Percentiles rank a stretch among this genome's conserved stretches.
These are phyloP conservation scores for Cerceris ruficornis DNA, from an alignment of 2,888 invertebrate species.

Conservation along the genomic window DNA sequence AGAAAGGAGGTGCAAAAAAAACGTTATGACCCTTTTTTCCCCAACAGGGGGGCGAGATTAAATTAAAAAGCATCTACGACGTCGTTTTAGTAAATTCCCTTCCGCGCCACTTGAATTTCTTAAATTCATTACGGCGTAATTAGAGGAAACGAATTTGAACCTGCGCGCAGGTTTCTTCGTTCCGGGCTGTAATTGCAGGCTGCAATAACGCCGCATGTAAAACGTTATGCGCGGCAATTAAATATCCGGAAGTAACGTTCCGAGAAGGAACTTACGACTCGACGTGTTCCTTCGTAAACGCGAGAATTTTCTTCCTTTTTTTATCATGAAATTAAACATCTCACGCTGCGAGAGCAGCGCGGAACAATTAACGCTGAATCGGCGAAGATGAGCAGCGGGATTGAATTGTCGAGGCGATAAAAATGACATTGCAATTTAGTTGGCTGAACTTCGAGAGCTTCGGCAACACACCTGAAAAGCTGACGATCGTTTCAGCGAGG, in stretches of 20 bases:
- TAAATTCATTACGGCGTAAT: constrained; percentile 42
- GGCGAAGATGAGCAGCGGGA: too few species aligned
- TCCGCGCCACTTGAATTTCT: constrained; percentile 23
- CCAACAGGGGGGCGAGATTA: constrained; percentile 18
- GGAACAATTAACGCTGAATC: too few species aligned
- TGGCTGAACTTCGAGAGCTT: too few species aligned
- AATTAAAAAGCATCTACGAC: constrained; percentile 41
- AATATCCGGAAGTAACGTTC: background rate
- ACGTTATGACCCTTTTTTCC: background rate
- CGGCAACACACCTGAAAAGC: too few species aligned
- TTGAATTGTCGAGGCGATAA: too few species aligned
- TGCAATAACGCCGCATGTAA: constrained; percentile 11
- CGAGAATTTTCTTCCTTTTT: too few species aligned
- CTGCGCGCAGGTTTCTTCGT: background rate
- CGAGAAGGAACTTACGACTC: too few species aligned
- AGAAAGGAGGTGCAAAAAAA: background rate
- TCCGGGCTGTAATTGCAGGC: constrained; percentile 3
- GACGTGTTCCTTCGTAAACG: too few species aligned
- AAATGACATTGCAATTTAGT: too few species aligned
- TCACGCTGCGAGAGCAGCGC: too few species aligned
- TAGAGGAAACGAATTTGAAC: constrained; percentile 17
- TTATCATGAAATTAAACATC: too few species aligned
- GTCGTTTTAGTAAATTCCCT: constrained; percentile 5
- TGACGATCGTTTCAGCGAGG: too few species aligned
- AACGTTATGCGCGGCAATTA: background rate